These are phyloP conservation scores for Phasianus colchicus DNA, from an alignment of 2,113 vertebrate genomes.

Conservation along the genomic window DNA sequence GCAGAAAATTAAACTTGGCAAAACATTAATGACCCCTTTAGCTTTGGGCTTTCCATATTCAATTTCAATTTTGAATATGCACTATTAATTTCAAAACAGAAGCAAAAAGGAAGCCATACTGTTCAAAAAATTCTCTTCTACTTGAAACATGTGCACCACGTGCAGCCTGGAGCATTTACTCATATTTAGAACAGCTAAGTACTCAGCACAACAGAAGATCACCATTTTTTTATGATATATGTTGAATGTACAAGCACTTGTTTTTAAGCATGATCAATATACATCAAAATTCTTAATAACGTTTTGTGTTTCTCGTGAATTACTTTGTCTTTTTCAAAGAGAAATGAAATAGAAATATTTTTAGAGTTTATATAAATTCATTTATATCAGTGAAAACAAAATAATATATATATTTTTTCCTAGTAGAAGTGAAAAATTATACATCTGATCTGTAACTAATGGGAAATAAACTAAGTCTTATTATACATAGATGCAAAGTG, in stretches of 20 bases:
- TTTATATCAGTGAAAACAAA: not conserved
- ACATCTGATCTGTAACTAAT: not conserved
- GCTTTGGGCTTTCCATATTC: not conserved
- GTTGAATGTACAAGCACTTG: not conserved
- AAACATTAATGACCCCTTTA: not conserved
- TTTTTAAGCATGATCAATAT: slow-evolving; percentile 1
- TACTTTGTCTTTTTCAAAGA: not conserved
- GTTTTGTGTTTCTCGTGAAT: not conserved
- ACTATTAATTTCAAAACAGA: not conserved
- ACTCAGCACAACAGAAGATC: not conserved
- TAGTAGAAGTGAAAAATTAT: slow-evolving; percentile 7
- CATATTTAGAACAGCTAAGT: not conserved
- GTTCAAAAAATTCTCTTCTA: not conserved
- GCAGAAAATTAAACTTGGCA: not conserved
- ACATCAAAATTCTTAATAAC: not conserved
- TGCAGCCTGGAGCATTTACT: not conserved
- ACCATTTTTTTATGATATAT: not conserved
- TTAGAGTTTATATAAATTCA: not conserved
- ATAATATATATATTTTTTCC: not conserved
- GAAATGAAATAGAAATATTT: not conserved
- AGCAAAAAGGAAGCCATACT: not conserved
- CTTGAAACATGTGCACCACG: not conserved
- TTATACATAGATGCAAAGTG: not conserved
- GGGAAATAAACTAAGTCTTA: slow-evolving; percentile 2
- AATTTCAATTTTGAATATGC: not conserved